phyloP scores from a whole-genome alignment of 1,140 invertebrate species.

The Conus betulinus region DNA sequence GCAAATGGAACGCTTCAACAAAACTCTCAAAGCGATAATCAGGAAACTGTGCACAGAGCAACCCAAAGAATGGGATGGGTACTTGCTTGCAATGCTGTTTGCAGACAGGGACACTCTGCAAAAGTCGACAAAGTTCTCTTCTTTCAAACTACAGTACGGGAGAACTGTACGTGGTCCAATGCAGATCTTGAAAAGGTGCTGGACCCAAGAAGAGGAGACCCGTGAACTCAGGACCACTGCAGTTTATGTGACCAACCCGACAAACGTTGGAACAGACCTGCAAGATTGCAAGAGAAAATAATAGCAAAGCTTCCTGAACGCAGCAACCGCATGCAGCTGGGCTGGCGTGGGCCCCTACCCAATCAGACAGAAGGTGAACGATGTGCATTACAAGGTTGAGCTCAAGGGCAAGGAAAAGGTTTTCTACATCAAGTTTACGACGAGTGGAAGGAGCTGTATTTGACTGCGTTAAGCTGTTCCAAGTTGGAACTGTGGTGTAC shows the following conservation, averaged over 20 bases:
- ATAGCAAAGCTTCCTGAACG: constrained; percentile 25
- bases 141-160: constrained; percentile 65
- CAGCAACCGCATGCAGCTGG: neutral
- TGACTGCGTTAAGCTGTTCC: too few relatives aligned
- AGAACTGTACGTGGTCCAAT: constrained; percentile 58
- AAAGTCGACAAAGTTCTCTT: constrained; percentile 54
- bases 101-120: constrained; percentile 62
- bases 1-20: constrained; percentile 65
- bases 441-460: too few relatives aligned
- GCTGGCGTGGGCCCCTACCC: constrained; percentile 36
- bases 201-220: constrained; percentile 46
- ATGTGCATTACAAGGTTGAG: neutral
- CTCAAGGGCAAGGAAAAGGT: neutral
- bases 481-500: too few relatives aligned
- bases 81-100: constrained; percentile 59
- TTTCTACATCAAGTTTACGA: neutral
- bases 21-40: constrained; percentile 44
- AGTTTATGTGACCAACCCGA: constrained; percentile 36
- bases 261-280: constrained; percentile 8
- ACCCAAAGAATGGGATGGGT: neutral
- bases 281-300: constrained; percentile 37
- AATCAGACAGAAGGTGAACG: neutral
- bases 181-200: constrained; percentile 56
- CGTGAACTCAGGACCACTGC: constrained; percentile 43
- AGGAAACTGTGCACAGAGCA: constrained; percentile 39